phyloP scores from a whole-genome alignment of 2,113 vertebrate species.

The Ahaetulla prasina region DNA sequence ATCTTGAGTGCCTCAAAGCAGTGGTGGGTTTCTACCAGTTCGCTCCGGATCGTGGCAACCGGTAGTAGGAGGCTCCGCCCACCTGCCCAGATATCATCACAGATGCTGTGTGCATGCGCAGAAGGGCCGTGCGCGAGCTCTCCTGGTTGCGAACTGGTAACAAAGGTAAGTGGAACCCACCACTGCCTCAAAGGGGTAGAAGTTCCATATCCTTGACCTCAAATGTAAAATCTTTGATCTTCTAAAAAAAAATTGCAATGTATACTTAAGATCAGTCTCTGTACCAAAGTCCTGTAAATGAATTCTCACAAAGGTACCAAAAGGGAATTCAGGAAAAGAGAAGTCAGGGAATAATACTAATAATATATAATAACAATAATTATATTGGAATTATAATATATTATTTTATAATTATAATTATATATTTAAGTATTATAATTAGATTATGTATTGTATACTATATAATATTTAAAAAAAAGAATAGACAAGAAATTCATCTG shows the following conservation, averaged over 20 bases:
- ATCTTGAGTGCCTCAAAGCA: neutral
- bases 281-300: neutral
- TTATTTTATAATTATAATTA: neutral
- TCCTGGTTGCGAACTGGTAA: no score
- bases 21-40: no score
- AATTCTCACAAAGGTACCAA: neutral
- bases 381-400: neutral
- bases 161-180: no score
- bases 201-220: neutral
- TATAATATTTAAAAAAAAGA: neutral
- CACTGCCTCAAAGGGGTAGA: neutral
- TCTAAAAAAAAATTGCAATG: neutral
- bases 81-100: no score
- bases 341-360: neutral
- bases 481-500: neutral
- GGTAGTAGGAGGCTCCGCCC: no score
- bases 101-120: no score
- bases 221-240: neutral
- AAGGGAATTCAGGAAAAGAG: neutral
- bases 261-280: neutral
- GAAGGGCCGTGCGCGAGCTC: no score
- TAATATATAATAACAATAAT: neutral
- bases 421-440: neutral
- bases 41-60: no score
- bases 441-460: neutral